Conservation (phyloP, 2,888 invertebrate genomes). For the Diplolepis rosae region DNA sequence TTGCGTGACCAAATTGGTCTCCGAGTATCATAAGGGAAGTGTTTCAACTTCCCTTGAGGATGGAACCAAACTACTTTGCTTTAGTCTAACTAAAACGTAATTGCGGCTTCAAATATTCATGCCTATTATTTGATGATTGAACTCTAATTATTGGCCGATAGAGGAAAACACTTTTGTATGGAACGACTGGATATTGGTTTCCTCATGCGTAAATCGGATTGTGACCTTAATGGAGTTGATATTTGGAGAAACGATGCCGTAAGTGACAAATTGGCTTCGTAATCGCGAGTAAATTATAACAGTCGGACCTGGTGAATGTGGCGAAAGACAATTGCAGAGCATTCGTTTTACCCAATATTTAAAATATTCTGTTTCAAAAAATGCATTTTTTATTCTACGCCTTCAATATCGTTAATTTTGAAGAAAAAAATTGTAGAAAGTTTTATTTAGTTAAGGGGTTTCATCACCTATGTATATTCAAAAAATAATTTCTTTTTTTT, state of each 20-base stretch:
- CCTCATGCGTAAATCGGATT: slow-evolving; percentile 13
- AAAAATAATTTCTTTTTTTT: too few species aligned
- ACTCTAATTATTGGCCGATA: slow-evolving; percentile 3
- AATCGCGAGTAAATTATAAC: neutral
- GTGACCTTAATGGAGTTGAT: slow-evolving; percentile 1
- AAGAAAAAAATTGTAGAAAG: too few species aligned
- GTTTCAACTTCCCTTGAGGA: slow-evolving; percentile 37
- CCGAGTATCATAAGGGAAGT: slow-evolving; percentile 50
- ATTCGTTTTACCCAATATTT: neutral
- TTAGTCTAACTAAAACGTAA: slow-evolving; percentile 28
- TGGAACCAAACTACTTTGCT: neutral
- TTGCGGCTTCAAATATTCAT: slow-evolving; percentile 30
- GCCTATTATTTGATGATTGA: slow-evolving; percentile 2
- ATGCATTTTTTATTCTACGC: too few species aligned
- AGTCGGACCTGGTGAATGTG: neutral
- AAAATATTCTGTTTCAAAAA: too few species aligned
- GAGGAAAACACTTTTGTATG: neutral
- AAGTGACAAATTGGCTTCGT: slow-evolving; percentile 26
- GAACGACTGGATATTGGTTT: neutral
- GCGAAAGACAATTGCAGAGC: slow-evolving; percentile 5
- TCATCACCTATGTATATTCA: too few species aligned
- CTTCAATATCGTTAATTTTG: too few species aligned
- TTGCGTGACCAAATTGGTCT: slow-evolving; percentile 63
- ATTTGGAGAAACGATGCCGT: slow-evolving; percentile 37
- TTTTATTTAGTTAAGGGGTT: too few species aligned